Base-by-base conservation (phyloP, 1,140 invertebrate species). In the Zaprionus inermis region DNA sequence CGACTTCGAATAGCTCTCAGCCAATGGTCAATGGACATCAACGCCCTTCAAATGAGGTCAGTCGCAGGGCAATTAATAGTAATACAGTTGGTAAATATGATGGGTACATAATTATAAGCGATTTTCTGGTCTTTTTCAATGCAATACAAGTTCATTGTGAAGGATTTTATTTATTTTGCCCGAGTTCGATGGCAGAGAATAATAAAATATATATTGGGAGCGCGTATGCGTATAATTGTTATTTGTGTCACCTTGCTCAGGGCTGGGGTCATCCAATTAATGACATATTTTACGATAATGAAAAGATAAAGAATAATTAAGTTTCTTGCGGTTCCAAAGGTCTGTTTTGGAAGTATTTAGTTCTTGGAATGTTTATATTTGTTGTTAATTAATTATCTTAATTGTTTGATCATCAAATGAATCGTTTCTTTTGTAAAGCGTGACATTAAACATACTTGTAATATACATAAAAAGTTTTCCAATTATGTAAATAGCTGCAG, bases 31-130 rank as follows among this genome's bases (percentile, higher is more conserved):
- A 81, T 81, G 84, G 65, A 78, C 84, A 89, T 78, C 71, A 69
- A 76, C 61, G 84, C 77, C 84, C 84, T 89, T 84, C 84, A 79
- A 56, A 70, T 80, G 77, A 88, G 84, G 84, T 88, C 80, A 73
- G 52, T 65, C 72, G 22, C 38, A 12, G 49, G 22, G 68, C 70
- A 76, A 73, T 86, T 74, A 83, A 76, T 61, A 68, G 56, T 41
- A 22, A 56, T 49, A 12, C 20, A 28, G 58, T n/a, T 56, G n/a
- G 44, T 49, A 49, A 68, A 73, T 20, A 66, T 59, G 61, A 54
- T 60, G 54, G 55, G 20, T 49, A 28, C 49, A 66, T 74, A 72
- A 81, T 85, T 86, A 78, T 68, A 68, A 60, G 65, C 38, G 36
- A 69, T 82, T 79, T 60, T 58, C 22, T 58, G 28, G 61, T 9